A percentile compares a stretch with the other conserved stretches of the same genome.
phyloP scores from a whole-genome alignment of 1,140 invertebrate species.

The Choristoneura fumiferana region DNA sequence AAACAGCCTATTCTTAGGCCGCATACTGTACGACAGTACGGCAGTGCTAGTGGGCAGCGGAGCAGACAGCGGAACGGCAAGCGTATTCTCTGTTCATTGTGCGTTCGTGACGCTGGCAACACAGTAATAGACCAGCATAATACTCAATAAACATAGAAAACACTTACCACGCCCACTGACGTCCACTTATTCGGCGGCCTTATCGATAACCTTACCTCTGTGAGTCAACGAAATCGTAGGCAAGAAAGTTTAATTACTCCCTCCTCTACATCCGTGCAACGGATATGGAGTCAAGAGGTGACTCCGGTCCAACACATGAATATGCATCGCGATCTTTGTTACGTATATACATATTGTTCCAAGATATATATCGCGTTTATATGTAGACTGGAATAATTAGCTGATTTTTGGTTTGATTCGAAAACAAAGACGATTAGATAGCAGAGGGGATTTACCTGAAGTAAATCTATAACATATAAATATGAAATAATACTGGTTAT shows the following conservation, averaged over 20 bases:
- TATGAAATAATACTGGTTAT: too few relatives aligned
- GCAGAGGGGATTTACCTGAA: not conserved
- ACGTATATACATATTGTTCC: not conserved
- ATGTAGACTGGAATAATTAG: not conserved
- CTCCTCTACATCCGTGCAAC: conserved; percentile 18
- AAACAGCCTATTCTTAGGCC: too few relatives aligned
- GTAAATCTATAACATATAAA: too few relatives aligned
- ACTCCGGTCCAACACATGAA: conserved; percentile 28
- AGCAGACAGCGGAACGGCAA: too few relatives aligned
- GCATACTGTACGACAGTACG: too few relatives aligned
- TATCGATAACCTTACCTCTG: not conserved
- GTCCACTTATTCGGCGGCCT: too few relatives aligned
- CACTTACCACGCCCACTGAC: too few relatives aligned
- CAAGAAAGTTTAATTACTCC: conserved; percentile 35
- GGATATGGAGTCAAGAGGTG: conserved; percentile 36
- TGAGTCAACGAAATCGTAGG: conserved; percentile 33
- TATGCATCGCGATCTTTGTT: conserved; percentile 4
- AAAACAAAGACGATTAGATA: conserved; percentile 1
- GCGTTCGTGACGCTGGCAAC: too few relatives aligned
- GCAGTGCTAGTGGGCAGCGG: too few relatives aligned
- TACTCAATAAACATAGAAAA: too few relatives aligned
- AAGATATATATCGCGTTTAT: conserved; percentile 2
- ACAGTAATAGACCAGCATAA: too few relatives aligned
- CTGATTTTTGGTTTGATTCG: not conserved
- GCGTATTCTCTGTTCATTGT: too few relatives aligned